Percentiles rank a stretch among this genome's conserved stretches.
Conservation (phyloP, 2,113 vertebrate species). For the Anhinga anhinga region DNA sequence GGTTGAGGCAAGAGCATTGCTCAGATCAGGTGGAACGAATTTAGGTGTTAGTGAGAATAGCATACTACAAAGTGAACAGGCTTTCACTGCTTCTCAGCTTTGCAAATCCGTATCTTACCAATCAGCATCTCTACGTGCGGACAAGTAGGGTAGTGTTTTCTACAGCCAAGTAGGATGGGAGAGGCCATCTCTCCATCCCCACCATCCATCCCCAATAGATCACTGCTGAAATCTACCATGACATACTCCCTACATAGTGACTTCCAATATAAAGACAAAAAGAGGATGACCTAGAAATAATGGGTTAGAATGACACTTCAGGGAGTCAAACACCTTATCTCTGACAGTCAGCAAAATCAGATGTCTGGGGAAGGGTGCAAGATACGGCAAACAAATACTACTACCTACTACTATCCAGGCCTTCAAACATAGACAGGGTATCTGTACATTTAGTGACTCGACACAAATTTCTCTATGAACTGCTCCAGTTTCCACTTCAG, state of each 20-base stretch:
- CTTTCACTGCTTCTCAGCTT: not conserved
- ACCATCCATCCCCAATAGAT: not conserved
- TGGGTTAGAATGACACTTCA: not conserved
- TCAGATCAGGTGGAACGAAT: not conserved
- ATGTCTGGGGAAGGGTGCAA: not conserved
- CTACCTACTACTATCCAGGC: not conserved
- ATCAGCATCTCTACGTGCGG: not conserved
- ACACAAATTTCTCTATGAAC: not conserved
- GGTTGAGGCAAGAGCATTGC: not conserved
- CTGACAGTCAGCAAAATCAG: not conserved
- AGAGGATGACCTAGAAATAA: not conserved
- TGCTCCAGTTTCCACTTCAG: not conserved
- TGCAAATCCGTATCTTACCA: rapidly evolving
- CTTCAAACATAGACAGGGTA: not conserved
- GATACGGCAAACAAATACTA: not conserved
- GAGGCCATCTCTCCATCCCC: too few species aligned
- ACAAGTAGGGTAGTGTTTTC: not conserved
- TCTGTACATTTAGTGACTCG: not conserved
- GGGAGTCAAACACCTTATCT: not conserved
- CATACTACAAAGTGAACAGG: not conserved
- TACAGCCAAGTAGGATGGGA: not conserved
- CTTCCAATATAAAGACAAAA: not conserved
- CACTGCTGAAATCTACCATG: not conserved
- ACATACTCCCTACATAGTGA: not conserved
- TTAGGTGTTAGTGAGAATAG: not conserved